These are phyloP conservation scores for Takifugu rubripes DNA, from an alignment of 2,797 vertebrate species.

Conservation along the genomic window DNA sequence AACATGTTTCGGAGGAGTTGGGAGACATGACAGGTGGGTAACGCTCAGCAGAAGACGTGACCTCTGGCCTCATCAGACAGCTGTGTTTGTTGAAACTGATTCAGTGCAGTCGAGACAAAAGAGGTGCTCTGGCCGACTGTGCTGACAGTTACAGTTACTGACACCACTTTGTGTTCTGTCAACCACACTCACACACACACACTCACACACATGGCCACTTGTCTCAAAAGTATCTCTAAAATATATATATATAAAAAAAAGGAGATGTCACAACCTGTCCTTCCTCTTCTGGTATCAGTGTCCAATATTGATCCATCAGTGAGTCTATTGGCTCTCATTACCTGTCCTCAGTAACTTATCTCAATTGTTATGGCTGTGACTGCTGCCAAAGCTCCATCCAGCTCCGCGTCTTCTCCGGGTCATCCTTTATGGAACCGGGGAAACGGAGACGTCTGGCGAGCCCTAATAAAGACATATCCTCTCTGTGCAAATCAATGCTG, in stretches of 20 bases:
- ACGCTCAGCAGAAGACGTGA: constrained; percentile 32
- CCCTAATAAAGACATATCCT: constrained; percentile 76
- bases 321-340: constrained; percentile 77
- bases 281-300: constrained; percentile 70
- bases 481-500: constrained; percentile 74
- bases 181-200: neutral
- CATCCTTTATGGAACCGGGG: constrained; percentile 33
- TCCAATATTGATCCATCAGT: constrained; percentile 66
- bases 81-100: constrained; percentile 50
- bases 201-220: constrained; percentile 12
- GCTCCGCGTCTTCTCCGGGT: constrained; percentile 38
- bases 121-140: constrained; percentile 24
- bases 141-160: constrained; percentile 31
- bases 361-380: constrained; percentile 68
- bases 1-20: constrained; percentile 33
- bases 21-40: constrained; percentile 52
- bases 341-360: constrained; percentile 76
- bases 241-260: constrained; percentile 24
- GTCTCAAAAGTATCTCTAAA: constrained; percentile 41
- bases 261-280: constrained; percentile 68
- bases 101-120: constrained; percentile 47
- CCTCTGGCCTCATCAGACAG: constrained; percentile 53
- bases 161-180: constrained; percentile 29
- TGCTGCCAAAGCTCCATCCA: constrained; percentile 46
- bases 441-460: constrained; percentile 55